Conservation (phyloP, 2,888 invertebrate genomes). For the Drosophila kuntzei region DNA sequence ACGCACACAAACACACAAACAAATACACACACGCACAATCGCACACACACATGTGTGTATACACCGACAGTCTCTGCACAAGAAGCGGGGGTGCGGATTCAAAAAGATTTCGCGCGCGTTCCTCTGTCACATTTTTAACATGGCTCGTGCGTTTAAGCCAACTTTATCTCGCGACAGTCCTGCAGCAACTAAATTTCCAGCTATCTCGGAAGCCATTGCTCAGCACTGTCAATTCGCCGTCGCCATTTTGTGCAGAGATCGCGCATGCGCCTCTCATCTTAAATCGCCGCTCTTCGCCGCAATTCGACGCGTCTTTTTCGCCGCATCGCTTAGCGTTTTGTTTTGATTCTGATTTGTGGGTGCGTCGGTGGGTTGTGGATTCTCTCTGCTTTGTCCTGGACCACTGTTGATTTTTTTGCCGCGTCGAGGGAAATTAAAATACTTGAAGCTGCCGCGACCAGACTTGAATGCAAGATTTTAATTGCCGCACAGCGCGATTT, state of each 20-base stretch:
- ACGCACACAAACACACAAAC: constrained; percentile 9
- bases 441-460: constrained; percentile 55
- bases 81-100: constrained; percentile 34
- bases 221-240: constrained; percentile 63
- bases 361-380: constrained; percentile 23
- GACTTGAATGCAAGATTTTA: constrained; percentile 73
- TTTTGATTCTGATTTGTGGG: constrained; percentile 71
- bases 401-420: constrained; percentile 47
- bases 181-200: constrained; percentile 65
- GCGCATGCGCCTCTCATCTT: constrained; percentile 56
- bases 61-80: constrained; percentile 40
- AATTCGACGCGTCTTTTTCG: constrained; percentile 5
- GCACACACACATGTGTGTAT: constrained; percentile 27
- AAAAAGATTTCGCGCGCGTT: constrained; percentile 74
- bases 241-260: constrained; percentile 61
- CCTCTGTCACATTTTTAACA: constrained; percentile 54
- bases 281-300: constrained; percentile 44
- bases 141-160: constrained; percentile 52
- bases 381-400: constrained; percentile 22
- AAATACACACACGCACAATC: constrained; percentile 7
- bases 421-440: constrained; percentile 78
- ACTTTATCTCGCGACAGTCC: constrained; percentile 78
- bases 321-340: constrained; percentile 59
- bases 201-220: constrained; percentile 31
- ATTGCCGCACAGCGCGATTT: constrained; percentile 67